A percentile compares a stretch with the other conserved stretches of the same genome.
These are phyloP conservation scores for Cassiopea andromeda DNA, from an alignment of 30 jellyfish, hydroid and myxozoan genomes.

Conservation along the genomic window DNA sequence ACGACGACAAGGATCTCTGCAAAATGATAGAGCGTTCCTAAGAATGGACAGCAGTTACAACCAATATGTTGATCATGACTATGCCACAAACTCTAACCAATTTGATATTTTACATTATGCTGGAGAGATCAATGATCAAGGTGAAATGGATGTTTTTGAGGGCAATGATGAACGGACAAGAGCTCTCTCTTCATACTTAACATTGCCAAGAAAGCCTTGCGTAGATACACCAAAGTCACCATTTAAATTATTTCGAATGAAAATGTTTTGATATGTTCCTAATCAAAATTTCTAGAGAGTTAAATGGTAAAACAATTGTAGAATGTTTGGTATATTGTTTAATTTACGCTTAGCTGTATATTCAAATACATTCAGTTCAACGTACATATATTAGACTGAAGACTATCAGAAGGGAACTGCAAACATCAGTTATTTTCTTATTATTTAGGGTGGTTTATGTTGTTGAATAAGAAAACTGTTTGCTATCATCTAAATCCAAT, in stretches of 20 bases:
- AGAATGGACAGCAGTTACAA: neutral
- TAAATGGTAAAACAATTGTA: neutral
- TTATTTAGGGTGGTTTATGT: too few relatives aligned
- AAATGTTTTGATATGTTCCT: slow-evolving; percentile 43
- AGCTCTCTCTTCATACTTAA: neutral
- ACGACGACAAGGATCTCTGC: slow-evolving; percentile 33
- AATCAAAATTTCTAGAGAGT: neutral
- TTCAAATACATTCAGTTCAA: too few relatives aligned
- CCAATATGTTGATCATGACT: slow-evolving; percentile 50
- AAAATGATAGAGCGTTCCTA: neutral
- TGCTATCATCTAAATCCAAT: too few relatives aligned
- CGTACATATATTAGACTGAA: too few relatives aligned
- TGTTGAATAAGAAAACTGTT: too few relatives aligned
- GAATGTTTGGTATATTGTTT: neutral
- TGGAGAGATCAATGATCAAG: slow-evolving; percentile 18
- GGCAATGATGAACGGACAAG: slow-evolving; percentile 8
- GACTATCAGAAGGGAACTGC: too few relatives aligned
- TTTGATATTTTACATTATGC: slow-evolving; percentile 62
- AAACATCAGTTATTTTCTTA: too few relatives aligned
- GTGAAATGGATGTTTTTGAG: neutral
- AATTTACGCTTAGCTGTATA: too few relatives aligned
- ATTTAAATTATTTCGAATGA: slow-evolving; percentile 47
- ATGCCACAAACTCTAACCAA: slow-evolving; percentile 30
- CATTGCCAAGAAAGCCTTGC: slow-evolving; percentile 46
- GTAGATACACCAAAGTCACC: slow-evolving; percentile 66